Percentiles rank a stretch among this genome's conserved stretches.
These are phyloP conservation scores for Gallinago solitaria DNA, from an alignment of 2,797 vertebrate species.

Conservation along the genomic window DNA sequence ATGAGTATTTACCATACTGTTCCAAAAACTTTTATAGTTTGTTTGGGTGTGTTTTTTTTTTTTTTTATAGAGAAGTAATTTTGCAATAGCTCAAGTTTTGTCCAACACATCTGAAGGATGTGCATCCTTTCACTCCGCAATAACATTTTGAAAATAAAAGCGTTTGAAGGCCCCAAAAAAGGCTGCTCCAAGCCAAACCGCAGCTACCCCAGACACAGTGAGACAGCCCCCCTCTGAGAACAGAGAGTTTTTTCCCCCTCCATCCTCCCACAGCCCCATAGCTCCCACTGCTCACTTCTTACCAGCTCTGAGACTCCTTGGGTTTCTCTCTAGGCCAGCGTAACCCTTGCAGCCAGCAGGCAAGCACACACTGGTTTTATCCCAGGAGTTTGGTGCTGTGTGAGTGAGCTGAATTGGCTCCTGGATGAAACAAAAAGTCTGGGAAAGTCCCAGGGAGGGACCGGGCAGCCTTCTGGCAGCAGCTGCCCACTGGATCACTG, in stretches of 20 bases:
- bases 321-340: neutral
- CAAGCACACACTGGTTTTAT: rapidly evolving
- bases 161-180: neutral
- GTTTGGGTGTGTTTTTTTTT: no score
- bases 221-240: neutral
- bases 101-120: neutral
- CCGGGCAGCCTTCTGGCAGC: slow-evolving; percentile 7
- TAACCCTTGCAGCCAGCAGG: neutral
- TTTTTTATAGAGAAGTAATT: neutral
- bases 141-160: neutral
- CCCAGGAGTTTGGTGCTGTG: neutral
- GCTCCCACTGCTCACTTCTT: neutral
- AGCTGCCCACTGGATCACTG: neutral
- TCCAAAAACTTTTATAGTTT: neutral
- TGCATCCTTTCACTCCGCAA: neutral
- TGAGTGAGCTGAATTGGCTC: neutral
- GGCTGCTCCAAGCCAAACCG: neutral
- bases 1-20: neutral
- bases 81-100: neutral
- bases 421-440: neutral
- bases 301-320: neutral
- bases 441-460: neutral
- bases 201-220: neutral
- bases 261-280: neutral
- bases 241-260: neutral